phyloP scores from a whole-genome alignment of 2,888 invertebrate genomes.

The Graphium colonna region DNA sequence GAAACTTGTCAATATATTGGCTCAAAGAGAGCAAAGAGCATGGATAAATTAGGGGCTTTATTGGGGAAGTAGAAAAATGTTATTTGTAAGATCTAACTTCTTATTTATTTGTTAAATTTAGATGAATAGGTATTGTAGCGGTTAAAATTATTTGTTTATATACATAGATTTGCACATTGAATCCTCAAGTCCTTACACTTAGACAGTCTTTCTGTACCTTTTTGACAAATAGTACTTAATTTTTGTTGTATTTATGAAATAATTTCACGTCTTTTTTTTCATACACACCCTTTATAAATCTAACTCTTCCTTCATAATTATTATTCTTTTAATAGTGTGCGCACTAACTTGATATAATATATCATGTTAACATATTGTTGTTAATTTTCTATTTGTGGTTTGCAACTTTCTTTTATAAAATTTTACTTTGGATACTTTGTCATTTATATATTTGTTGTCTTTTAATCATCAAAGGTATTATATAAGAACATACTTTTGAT shows the following conservation, averaged over 20 bases:
- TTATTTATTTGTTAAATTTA: conserved; percentile 21
- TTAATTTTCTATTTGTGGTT: too few species aligned
- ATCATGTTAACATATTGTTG: too few species aligned
- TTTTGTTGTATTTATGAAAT: not conserved
- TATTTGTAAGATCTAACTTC: conserved; percentile 4
- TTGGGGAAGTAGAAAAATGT: conserved; percentile 5
- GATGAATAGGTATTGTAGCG: conserved; percentile 13
- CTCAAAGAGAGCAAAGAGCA: conserved; percentile 13
- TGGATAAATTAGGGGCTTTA: conserved; percentile 10
- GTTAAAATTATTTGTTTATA: conserved; percentile 16
- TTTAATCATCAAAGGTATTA: too few species aligned
- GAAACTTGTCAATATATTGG: too few species aligned
- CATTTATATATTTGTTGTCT: too few species aligned
- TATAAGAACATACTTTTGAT: too few species aligned
- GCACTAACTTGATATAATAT: too few species aligned
- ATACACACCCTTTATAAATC: too few species aligned
- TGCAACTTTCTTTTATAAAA: too few species aligned
- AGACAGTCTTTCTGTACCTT: not conserved
- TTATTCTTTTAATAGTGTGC: too few species aligned
- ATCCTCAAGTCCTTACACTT: not conserved
- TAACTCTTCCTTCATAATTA: too few species aligned
- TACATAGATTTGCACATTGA: conserved; percentile 13
- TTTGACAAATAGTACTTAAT: conserved; percentile 19
- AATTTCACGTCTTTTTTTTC: not conserved
- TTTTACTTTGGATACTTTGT: too few species aligned